Conservation (phyloP, 2,888 invertebrate genomes). For the Bellardia pandia region DNA sequence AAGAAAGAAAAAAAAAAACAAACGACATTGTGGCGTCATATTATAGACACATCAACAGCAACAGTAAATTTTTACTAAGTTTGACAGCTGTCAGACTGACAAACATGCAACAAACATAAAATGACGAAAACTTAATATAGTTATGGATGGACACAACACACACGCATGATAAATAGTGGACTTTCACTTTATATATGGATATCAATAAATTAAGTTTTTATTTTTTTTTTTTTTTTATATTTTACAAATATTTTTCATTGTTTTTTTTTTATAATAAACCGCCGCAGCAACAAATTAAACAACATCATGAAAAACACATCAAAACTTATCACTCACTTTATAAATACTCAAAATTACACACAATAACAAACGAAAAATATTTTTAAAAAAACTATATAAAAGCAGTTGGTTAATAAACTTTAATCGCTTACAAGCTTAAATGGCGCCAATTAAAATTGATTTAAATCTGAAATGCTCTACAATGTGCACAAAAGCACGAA, state of each 20-base stretch:
- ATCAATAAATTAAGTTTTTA: constrained; percentile 22
- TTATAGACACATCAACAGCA: constrained; percentile 64
- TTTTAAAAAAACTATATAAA: constrained; percentile 40
- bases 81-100: constrained; percentile 82
- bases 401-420: constrained; percentile 65
- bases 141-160: constrained; percentile 50
- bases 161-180: constrained; percentile 61
- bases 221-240: not conserved
- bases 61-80: constrained; percentile 76
- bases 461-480: constrained; percentile 69
- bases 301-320: constrained; percentile 54
- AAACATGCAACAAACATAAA: constrained; percentile 49
- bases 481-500: constrained; percentile 50
- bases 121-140: constrained; percentile 51
- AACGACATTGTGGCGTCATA: constrained; percentile 68
- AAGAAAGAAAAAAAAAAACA: constrained; percentile 18
- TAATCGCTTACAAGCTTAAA: constrained; percentile 73
- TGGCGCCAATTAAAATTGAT: constrained; percentile 76
- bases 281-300: constrained; percentile 44
- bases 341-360: constrained; percentile 42
- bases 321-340: constrained; percentile 66
- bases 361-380: constrained; percentile 25
- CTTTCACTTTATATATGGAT: constrained; percentile 60
- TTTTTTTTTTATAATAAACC: constrained; percentile 15
- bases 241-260: not conserved